Evolutionary conservation across 2,113 vertebrate genomes (phyloP), one percentile per base, ranked within the genome.

Genomic region (Forbesichthys papilliferus): DNA sequence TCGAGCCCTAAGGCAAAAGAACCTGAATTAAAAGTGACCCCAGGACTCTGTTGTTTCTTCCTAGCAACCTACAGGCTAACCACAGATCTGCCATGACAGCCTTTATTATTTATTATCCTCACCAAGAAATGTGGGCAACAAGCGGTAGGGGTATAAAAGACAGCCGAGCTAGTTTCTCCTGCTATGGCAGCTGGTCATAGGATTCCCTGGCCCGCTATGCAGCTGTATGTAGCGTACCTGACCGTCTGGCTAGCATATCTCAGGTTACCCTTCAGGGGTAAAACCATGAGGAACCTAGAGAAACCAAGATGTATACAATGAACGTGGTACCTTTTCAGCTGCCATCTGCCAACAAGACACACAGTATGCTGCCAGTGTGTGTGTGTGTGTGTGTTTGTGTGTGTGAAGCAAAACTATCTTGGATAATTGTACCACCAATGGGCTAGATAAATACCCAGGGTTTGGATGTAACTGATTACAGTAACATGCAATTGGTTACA

Each of bases 51-150:
- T 4, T 7, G 36, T 20, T 20, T 20, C 36, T 42, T 4, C 36
- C 36, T 42, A 42, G 36, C 36, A 42, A 42, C 36, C 36, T 42
- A 42, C 36, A 42, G 36, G 36, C 36, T 42, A 42, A 42, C 36
- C 36, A 42, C 36, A 42, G 36, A 42, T 6, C 36, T 42, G 36
- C 36, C 36, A 42, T 6, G 36, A 42, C 36, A 8, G 36, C 36
- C 36, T 42, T 42, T 42, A 42, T 42, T 6, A 42, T 42, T 42
- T 42, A 42, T 42, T 6, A 42, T 42, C 5, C 4, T 5, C 36
- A n/a, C 64, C 34, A n/a, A 48, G 46, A 71, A 77, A 72, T 55
- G 46, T 27, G 27, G 27, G 27, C 27, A 27, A 72, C 70, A 67
- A 61, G 12, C 9, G 11, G 57, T 57, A 49, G 55, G 16, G 54